These are phyloP conservation scores for Alcedo atthis DNA, from an alignment of 2,797 vertebrate species.

Conservation along the genomic window DNA sequence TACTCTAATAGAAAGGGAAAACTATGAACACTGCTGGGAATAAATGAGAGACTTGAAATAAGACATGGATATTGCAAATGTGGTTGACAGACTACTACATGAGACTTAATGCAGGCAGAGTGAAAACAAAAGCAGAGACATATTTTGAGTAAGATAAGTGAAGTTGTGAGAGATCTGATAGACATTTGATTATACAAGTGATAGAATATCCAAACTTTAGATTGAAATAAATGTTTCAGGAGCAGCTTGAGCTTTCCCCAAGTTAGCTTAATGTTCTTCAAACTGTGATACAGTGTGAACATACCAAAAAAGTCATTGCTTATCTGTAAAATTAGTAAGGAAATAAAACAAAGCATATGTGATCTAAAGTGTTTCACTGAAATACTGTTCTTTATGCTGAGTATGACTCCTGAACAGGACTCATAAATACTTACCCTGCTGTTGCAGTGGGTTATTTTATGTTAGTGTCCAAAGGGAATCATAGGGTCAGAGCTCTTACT, in stretches of 20 bases:
- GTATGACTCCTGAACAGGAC: not conserved
- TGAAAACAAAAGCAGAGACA: constrained; percentile 17
- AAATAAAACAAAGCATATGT: constrained; percentile 22
- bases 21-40: not conserved
- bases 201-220: constrained; percentile 6
- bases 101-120: not conserved
- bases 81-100: not conserved
- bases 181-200: not conserved
- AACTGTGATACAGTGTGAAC: not conserved
- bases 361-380: constrained; percentile 26
- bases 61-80: not conserved
- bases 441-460: not conserved
- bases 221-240: not conserved
- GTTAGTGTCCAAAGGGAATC: not conserved
- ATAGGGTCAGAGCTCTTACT: constrained; percentile 13
- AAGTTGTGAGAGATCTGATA: not conserved
- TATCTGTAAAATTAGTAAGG: constrained; percentile 5
- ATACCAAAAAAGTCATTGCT: not conserved
- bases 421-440: constrained; percentile 28
- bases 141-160: constrained; percentile 20
- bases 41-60: not conserved
- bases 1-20: not conserved
- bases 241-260: constrained; percentile 21
- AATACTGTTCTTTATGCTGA: constrained; percentile 14
- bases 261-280: constrained; percentile 15